Conservation (phyloP, 2,888 invertebrate genomes). For the Phrixothrix hirtus region DNA sequence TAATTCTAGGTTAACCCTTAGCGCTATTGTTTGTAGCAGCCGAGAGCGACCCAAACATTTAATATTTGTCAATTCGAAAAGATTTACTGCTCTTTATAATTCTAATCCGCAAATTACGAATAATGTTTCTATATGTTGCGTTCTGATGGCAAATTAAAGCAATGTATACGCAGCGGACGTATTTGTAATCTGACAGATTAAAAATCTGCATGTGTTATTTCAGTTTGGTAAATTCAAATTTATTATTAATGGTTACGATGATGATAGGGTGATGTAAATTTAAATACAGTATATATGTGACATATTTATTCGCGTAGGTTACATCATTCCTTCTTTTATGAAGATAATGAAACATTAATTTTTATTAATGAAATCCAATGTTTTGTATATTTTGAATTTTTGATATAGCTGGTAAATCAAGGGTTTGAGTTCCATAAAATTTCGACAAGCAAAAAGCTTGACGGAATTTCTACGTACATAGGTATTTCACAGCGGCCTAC, state of each 20-base stretch:
- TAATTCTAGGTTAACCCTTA: conserved; percentile 25
- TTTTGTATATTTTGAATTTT: no score
- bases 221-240: conserved; percentile 23
- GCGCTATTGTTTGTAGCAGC: conserved; percentile 20
- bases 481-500: conserved; percentile 16
- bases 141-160: conserved; percentile 29
- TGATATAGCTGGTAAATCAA: no score
- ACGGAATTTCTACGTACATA: conserved; percentile 1
- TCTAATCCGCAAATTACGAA: conserved; percentile 34
- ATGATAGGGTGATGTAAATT: conserved; percentile 8
- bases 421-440: no score
- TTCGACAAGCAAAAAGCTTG: no score
- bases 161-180: conserved; percentile 12
- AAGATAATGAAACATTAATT: no score
- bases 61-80: conserved; percentile 37
- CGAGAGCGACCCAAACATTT: conserved; percentile 25
- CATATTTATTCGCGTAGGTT: no score
- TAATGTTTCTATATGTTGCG: conserved; percentile 34
- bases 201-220: conserved; percentile 20
- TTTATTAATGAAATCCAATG: no score
- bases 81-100: conserved; percentile 35
- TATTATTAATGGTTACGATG: conserved; percentile 22
- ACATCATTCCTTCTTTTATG: no score
- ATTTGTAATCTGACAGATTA: conserved; percentile 9
- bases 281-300: conserved; percentile 4